Evolutionary conservation across 2,113 vertebrate species (phyloP).

Genomic region (Nyctereutes procyonoides): DNA sequence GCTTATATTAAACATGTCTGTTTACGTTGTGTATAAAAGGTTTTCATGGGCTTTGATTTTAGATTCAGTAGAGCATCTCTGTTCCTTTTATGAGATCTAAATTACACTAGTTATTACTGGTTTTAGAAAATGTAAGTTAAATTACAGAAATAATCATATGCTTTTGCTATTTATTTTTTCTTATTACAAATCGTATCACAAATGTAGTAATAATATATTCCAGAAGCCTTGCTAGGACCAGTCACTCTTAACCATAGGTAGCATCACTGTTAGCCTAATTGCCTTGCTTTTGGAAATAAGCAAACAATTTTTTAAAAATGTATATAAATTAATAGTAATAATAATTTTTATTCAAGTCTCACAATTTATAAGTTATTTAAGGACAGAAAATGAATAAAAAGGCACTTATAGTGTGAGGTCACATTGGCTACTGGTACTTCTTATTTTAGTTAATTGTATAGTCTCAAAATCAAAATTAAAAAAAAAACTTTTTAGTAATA

Average conservation of each 20-base stretch:
- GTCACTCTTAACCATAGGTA: conserved; percentile 64
- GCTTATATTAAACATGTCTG: conserved; percentile 81
- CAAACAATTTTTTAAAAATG: conserved; percentile 15
- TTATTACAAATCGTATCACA: conserved; percentile 75
- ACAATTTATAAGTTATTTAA: conserved; percentile 50
- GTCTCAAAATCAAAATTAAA: neutral
- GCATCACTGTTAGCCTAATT: conserved; percentile 58
- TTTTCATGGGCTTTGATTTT: conserved; percentile 84
- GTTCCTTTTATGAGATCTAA: conserved; percentile 83
- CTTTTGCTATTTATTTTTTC: conserved; percentile 85
- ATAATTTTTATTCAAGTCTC: neutral
- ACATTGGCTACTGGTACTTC: neutral
- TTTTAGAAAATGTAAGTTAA: conserved; percentile 82
- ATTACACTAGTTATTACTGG: conserved; percentile 84
- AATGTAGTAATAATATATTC: conserved; percentile 74
- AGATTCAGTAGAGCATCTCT: conserved; percentile 75
- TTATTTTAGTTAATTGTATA: neutral
- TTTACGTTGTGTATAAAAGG: conserved; percentile 83
- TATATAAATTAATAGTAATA: neutral
- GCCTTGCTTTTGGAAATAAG: conserved; percentile 32
- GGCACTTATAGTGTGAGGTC: neutral
- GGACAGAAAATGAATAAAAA: conserved; percentile 62
- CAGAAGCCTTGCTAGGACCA: conserved; percentile 59
- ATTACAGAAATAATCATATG: conserved; percentile 82
- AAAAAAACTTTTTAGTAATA: neutral